Percentiles rank a stretch among this genome's conserved stretches.
Conservation (phyloP, 1,140 invertebrate species). For the Drosophila pallidifrons region DNA sequence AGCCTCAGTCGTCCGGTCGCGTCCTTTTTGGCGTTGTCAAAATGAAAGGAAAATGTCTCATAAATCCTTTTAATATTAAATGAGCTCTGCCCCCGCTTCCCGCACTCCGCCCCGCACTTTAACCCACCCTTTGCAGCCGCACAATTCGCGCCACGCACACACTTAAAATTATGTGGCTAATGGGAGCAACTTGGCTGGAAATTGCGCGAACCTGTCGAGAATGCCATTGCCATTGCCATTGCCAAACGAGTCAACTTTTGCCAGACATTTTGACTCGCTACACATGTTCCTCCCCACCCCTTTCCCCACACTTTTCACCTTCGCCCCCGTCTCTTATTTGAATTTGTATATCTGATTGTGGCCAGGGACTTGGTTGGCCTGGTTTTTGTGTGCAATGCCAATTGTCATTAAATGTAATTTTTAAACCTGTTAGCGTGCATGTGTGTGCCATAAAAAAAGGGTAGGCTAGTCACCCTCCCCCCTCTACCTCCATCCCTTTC, state of each 20-base stretch:
- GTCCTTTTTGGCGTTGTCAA: conserved; percentile 69
- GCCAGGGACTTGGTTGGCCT: conserved; percentile 29
- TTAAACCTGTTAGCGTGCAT: conserved; percentile 79
- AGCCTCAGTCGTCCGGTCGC: conserved; percentile 26
- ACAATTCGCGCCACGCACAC: conserved; percentile 69
- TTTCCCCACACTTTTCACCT: not conserved
- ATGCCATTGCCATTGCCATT: conserved; percentile 36
- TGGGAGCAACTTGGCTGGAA: conserved; percentile 81
- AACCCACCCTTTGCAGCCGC: not conserved
- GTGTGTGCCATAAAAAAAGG: conserved; percentile 76
- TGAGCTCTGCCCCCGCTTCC: conserved; percentile 61
- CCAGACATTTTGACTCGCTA: conserved; percentile 30
- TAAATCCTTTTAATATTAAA: conserved; percentile 84
- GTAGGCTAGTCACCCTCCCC: conserved; percentile 33
- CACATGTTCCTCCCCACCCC: conserved; percentile 54
- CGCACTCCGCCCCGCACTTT: conserved; percentile 14
- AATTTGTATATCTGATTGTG: conserved; percentile 56
- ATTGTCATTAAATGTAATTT: conserved; percentile 84
- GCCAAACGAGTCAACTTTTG: conserved; percentile 39
- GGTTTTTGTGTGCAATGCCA: conserved; percentile 43
- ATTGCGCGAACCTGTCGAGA: conserved; percentile 67
- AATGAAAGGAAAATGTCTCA: conserved; percentile 83
- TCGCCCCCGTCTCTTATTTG: not conserved
- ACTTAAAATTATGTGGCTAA: conserved; percentile 83
- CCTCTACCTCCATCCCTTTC: not conserved